Conservation (phyloP, 2,797 vertebrate genomes). For the Danio aesculapii region DNA sequence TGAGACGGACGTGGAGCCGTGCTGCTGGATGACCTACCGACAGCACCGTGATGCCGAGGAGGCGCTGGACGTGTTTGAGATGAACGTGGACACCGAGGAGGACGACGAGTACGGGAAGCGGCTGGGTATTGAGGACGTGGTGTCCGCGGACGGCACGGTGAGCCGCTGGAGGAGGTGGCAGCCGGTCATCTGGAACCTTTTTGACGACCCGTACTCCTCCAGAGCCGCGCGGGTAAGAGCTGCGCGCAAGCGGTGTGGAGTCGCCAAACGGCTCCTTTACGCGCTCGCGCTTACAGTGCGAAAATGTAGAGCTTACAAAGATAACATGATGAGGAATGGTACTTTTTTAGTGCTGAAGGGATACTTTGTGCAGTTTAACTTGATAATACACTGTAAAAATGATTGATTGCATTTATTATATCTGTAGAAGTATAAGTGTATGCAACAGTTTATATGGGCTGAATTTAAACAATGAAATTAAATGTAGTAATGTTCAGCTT, state of each 20-base stretch:
- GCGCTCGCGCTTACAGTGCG: neutral
- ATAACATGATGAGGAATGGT: too few relatives aligned
- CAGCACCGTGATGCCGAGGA: slow-evolving; percentile 97
- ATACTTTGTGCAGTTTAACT: too few relatives aligned
- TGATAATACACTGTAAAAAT: too few relatives aligned
- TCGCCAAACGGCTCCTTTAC: slow-evolving; percentile 3
- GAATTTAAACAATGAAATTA: too few relatives aligned
- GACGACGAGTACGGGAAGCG: slow-evolving; percentile 85
- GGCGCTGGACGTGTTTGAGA: slow-evolving; percentile 95
- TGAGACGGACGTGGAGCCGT: slow-evolving; percentile 97
- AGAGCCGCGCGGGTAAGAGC: slow-evolving; percentile 94
- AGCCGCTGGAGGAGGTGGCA: slow-evolving; percentile 92
- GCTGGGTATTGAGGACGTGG: slow-evolving; percentile 89
- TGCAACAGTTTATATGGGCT: too few relatives aligned
- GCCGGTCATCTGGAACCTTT: slow-evolving; percentile 95
- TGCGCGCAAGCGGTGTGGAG: slow-evolving; percentile 44
- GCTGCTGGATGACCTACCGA: slow-evolving; percentile 98
- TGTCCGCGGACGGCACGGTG: slow-evolving; percentile 76
- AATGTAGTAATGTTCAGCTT: too few relatives aligned
- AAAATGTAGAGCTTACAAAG: too few relatives aligned
- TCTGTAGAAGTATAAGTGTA: too few relatives aligned
- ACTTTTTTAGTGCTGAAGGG: too few relatives aligned
- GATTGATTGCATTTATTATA: too few relatives aligned
- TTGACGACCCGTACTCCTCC: slow-evolving; percentile 99
- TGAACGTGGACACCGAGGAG: slow-evolving; percentile 80